phyloP scores from a whole-genome alignment of 2,888 invertebrate species.

The Dolichomitus sp. region DNA sequence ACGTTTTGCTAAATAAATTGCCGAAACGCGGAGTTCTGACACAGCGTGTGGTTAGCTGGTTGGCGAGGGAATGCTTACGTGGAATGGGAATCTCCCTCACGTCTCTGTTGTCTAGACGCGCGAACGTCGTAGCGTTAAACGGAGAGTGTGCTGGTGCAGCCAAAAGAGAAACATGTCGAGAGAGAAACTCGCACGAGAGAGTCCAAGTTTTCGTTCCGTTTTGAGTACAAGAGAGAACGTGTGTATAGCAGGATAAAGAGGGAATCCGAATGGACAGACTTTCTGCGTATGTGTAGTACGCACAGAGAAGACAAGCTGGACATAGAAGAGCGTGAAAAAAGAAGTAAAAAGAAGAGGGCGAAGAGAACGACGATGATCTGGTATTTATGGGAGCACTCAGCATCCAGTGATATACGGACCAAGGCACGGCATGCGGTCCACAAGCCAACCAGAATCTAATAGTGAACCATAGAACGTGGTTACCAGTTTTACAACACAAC shows the following conservation, averaged over 20 bases:
- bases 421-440: slow-evolving; percentile 68
- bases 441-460: slow-evolving; percentile 43
- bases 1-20: slow-evolving; percentile 77
- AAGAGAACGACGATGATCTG: slow-evolving; percentile 73
- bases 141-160: slow-evolving; percentile 39
- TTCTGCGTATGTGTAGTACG: slow-evolving; percentile 41
- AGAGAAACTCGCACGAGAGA: slow-evolving; percentile 39
- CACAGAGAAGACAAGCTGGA: slow-evolving; percentile 48
- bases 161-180: slow-evolving; percentile 51
- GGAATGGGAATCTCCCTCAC: slow-evolving; percentile 54
- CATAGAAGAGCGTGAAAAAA: slow-evolving; percentile 51
- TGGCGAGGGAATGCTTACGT: slow-evolving; percentile 47
- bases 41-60: slow-evolving; percentile 72
- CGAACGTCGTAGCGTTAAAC: slow-evolving; percentile 55
- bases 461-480: slow-evolving; percentile 53
- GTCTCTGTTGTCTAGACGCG: slow-evolving; percentile 70
- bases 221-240: slow-evolving; percentile 32
- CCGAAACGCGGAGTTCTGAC: slow-evolving; percentile 71
- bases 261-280: slow-evolving; percentile 34
- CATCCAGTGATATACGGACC: slow-evolving; percentile 76
- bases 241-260: slow-evolving; percentile 29
- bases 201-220: slow-evolving; percentile 46
- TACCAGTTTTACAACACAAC: slow-evolving; percentile 55
- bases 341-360: slow-evolving; percentile 45
- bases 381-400: slow-evolving; percentile 81